phyloP scores from a whole-genome alignment of 2,888 invertebrate species.

The Cecidostiba fungosa region DNA sequence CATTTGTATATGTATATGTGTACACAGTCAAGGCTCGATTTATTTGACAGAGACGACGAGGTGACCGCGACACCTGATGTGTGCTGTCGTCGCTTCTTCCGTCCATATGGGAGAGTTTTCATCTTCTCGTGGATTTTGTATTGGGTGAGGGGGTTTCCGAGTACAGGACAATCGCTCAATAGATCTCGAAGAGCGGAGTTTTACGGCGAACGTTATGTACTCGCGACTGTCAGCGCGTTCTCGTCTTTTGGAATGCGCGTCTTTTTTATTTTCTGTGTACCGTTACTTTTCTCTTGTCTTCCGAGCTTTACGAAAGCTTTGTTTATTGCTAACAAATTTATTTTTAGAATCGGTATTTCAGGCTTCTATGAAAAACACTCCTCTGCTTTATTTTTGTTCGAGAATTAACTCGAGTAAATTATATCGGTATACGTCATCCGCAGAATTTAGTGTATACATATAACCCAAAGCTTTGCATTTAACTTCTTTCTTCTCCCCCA shows the following conservation, averaged over 20 bases:
- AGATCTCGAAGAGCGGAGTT: background rate
- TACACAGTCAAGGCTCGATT: background rate
- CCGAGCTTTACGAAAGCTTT: background rate
- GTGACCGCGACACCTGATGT: background rate
- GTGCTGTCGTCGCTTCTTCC: background rate
- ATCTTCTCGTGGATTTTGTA: background rate
- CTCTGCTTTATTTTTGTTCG: background rate
- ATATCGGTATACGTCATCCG: background rate
- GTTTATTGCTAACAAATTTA: background rate
- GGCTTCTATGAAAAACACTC: background rate
- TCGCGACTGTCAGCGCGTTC: background rate
- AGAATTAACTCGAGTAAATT: background rate
- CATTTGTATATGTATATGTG: background rate
- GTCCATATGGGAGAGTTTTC: background rate
- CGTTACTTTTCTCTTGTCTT: background rate
- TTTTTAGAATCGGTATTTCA: background rate
- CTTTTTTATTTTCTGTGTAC: background rate
- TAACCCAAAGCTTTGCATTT: background rate
- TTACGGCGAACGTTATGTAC: background rate
- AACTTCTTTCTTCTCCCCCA: background rate
- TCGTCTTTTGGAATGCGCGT: background rate
- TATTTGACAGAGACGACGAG: slow-evolving; percentile 2
- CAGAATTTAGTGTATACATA: background rate
- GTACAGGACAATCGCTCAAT: slow-evolving; percentile 15
- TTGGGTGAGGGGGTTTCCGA: background rate